phyloP scores from a whole-genome alignment of 2,797 vertebrate species.

The Artibeus jamaicensis region DNA sequence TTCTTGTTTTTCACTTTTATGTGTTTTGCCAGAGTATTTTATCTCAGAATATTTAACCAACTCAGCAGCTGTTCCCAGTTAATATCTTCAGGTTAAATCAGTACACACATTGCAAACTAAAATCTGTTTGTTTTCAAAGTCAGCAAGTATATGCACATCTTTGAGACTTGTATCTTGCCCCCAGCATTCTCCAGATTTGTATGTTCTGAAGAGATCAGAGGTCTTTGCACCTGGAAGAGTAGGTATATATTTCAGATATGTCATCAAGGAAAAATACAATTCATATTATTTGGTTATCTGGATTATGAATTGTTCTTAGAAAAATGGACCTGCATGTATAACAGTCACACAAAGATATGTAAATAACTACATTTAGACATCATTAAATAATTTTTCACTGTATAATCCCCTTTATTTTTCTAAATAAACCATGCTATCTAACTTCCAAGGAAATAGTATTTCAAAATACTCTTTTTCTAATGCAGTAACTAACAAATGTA shows the following conservation, averaged over 20 bases:
- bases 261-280: constrained; percentile 3
- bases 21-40: constrained; percentile 61
- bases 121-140: constrained; percentile 21
- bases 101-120: constrained; percentile 16
- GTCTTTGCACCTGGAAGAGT: not conserved
- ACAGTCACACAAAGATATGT: not conserved
- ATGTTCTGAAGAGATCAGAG: not conserved
- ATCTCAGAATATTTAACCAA: constrained; percentile 62
- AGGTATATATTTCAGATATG: not conserved
- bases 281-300: not conserved
- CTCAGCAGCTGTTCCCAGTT: constrained; percentile 57
- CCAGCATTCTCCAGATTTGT: not conserved
- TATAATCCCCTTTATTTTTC: constrained; percentile 5
- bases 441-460: not conserved
- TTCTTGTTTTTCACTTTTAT: constrained; percentile 51
- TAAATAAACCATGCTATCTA: not conserved
- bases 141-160: not conserved
- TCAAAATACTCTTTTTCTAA: not conserved
- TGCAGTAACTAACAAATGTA: not conserved
- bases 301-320: not conserved
- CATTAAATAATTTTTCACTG: not conserved
- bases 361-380: not conserved
- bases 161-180: not conserved
- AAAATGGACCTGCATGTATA: not conserved
- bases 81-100: constrained; percentile 57